Evolutionary conservation across 2,113 vertebrate genomes (phyloP).

Genomic region (Hystrix brachyura): DNA sequence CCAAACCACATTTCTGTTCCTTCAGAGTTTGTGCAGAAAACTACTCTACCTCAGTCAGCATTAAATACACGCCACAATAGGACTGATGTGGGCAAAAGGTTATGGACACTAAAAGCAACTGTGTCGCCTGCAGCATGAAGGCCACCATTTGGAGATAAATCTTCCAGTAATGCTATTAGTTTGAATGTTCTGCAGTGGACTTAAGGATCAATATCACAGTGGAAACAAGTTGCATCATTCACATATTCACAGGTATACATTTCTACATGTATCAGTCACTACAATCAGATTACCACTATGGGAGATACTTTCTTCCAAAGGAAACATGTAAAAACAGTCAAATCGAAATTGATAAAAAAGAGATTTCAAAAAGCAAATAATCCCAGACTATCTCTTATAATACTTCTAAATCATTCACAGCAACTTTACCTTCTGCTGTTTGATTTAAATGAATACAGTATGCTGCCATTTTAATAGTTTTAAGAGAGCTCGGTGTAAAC

Average conservation of each 20-base stretch:
- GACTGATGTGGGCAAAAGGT: background rate
- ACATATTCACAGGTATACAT: too few relatives aligned
- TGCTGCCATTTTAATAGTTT: background rate
- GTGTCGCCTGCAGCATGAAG: background rate
- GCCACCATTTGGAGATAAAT: background rate
- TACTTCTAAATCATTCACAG: background rate
- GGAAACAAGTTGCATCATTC: background rate
- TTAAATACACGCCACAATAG: accelerated
- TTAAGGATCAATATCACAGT: background rate
- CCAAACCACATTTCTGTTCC: background rate
- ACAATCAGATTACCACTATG: background rate
- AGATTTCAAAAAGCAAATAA: background rate
- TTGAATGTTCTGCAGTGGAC: background rate
- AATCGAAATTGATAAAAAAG: background rate
- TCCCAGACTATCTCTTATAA: background rate
- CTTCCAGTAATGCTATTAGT: background rate
- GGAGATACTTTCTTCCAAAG: background rate
- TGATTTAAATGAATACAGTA: background rate
- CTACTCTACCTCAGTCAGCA: background rate
- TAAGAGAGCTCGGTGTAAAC: background rate
- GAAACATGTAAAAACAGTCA: background rate
- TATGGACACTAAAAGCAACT: background rate
- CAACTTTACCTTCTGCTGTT: background rate
- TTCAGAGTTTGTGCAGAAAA: background rate
- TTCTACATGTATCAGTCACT: background rate